Percentiles rank a stretch among this genome's conserved stretches.
Evolutionary conservation across 2,113 vertebrate genomes (phyloP).

Genomic region (Tetrao urogallus): DNA sequence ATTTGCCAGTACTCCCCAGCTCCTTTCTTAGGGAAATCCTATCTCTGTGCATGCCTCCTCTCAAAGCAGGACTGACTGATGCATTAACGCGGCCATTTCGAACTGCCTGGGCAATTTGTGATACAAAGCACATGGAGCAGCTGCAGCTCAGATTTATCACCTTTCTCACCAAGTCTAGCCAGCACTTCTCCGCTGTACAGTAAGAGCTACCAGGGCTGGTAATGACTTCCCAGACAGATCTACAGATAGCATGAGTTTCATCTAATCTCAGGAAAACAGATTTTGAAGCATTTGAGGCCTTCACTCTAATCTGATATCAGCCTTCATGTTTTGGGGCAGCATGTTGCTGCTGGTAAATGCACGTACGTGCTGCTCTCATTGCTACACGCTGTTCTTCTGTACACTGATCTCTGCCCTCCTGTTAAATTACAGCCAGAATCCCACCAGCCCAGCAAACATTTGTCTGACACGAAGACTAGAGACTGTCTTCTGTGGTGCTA

Average conservation of each 20-base stretch:
- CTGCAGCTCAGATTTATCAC: conserved; percentile 19
- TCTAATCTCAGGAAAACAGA: background rate
- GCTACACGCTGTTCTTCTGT: background rate
- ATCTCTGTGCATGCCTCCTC: background rate
- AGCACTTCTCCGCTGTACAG: accelerated
- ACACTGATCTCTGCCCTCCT: background rate
- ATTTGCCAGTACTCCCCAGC: background rate
- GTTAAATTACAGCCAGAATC: background rate
- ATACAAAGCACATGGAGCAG: background rate
- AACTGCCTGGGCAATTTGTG: background rate
- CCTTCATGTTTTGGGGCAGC: background rate
- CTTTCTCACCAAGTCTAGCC: background rate
- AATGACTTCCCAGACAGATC: background rate
- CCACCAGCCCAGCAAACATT: background rate
- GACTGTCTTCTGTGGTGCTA: background rate
- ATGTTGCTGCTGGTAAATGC: background rate
- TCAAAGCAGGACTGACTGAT: background rate
- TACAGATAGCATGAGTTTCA: background rate
- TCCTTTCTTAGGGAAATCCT: background rate
- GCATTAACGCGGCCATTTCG: background rate
- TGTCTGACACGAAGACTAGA: background rate
- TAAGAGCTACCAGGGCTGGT: background rate
- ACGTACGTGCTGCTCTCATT: background rate
- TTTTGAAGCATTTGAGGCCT: background rate
- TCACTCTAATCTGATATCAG: background rate